A percentile compares a stretch with the other conserved stretches of the same genome.
phyloP scores from a whole-genome alignment of 1,140 invertebrate genomes.

The Drosophila varians region DNA sequence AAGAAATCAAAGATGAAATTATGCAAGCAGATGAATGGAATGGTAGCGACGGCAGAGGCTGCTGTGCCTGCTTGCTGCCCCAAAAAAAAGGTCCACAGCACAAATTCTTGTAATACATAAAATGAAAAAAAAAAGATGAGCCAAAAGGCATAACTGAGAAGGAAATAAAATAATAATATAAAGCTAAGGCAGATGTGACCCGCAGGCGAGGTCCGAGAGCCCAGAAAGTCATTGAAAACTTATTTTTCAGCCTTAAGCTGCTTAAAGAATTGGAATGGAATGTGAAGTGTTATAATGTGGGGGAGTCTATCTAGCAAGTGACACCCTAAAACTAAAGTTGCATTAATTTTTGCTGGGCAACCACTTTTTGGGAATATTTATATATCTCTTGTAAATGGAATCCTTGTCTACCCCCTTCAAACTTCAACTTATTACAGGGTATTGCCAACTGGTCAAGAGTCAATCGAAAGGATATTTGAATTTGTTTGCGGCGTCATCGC shows the following conservation, averaged over 20 bases:
- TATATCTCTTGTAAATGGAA: too few species aligned
- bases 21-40: constrained; percentile 33
- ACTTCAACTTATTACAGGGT: not conserved
- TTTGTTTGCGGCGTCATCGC: constrained; percentile 21
- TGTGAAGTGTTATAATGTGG: not conserved
- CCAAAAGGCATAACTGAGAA: not conserved
- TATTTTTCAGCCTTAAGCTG: constrained; percentile 28
- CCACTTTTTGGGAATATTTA: too few species aligned
- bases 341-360: not conserved
- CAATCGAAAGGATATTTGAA: constrained; percentile 45
- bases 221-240: constrained; percentile 49
- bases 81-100: constrained; percentile 19
- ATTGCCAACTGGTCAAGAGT: constrained; percentile 9
- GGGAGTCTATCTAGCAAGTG: not conserved
- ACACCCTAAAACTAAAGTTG: not conserved
- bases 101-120: constrained; percentile 23
- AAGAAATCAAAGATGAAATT: constrained; percentile 79
- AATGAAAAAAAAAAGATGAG: constrained; percentile 4
- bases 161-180: constrained; percentile 35
- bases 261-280: constrained; percentile 15
- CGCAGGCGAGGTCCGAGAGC: constrained; percentile 38
- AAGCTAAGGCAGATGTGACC: constrained; percentile 50
- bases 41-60: not conserved
- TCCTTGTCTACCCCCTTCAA: not conserved
- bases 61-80: not conserved